phyloP scores from a whole-genome alignment of 2,888 invertebrate species.

The Cepaea hortensis region DNA sequence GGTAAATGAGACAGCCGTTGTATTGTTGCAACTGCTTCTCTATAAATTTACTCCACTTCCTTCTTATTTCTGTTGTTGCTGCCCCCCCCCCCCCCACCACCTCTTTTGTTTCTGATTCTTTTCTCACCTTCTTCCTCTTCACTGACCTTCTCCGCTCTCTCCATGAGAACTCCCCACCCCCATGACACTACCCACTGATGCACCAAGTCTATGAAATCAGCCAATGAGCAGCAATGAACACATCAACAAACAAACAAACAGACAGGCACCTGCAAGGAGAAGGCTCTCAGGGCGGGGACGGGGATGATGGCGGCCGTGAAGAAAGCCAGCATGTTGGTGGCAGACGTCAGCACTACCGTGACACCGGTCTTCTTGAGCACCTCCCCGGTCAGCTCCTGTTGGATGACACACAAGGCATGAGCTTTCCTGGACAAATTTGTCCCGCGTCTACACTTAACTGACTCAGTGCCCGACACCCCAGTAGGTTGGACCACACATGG shows the following conservation, averaged over 20 bases:
- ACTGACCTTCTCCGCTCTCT: neutral
- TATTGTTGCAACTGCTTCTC: neutral
- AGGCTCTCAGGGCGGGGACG: constrained; percentile 94
- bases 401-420: neutral
- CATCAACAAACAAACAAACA: neutral
- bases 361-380: constrained; percentile 93
- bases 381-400: constrained; percentile 85
- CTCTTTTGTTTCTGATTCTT: neutral
- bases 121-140: neutral
- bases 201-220: too few relatives aligned
- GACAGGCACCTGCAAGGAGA: constrained; percentile 82
- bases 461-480: too few relatives aligned
- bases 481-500: too few relatives aligned
- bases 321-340: constrained; percentile 91
- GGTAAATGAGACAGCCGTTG: neutral
- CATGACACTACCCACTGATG: neutral
- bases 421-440: too few relatives aligned
- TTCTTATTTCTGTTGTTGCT: neutral
- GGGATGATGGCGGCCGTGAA: constrained; percentile 89
- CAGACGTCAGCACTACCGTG: constrained; percentile 89
- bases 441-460: too few relatives aligned
- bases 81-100: neutral
- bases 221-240: neutral
- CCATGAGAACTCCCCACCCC: neutral
- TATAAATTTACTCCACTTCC: neutral